Base-by-base conservation (phyloP, 2,888 invertebrate species). In the Dyspetes luteomarginatus region DNA sequence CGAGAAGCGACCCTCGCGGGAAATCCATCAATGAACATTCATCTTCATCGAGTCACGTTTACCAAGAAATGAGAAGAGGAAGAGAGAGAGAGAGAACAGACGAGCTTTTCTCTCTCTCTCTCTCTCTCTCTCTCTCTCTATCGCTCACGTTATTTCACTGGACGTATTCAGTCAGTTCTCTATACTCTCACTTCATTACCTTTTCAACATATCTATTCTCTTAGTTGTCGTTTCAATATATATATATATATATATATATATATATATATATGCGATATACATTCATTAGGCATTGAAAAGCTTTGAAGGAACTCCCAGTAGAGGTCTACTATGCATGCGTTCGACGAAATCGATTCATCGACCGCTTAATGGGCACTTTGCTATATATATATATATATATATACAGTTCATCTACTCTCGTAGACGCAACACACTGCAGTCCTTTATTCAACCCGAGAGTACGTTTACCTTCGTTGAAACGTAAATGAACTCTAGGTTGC, bases 1-100 rank as follows among this genome's bases (percentile, higher is more conserved):
- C 67, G 58, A 74, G 65, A 74, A 74, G 56, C 45, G 45, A 56
- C 28, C 3, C 74, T 60, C 55, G 65, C 45, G 58, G 75, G 30
- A 76, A 69, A 81, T 81, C 72, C 76, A 72, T 81, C 80, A 81
- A 76, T 81, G 80, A 81, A 72, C 80, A 81, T 81, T 81, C 80
- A 76, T 81, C 80, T 81, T 72, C 76, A 67, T 76, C 80, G 72
- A 62, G 79, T 74, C 74, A 74, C 71, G 64, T 80, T 76, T 76
- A 80, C 72, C 71, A 55, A 67, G 75, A 75, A 65, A 50, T 62
- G 7, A 36, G 36, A 3, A 4, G 3, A 36, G 36, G 36, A 36
- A 7, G 36, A 7, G 36, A 4, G 7, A 3, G 36, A 36, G 36
- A 36, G 36, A 36, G 26, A n/a, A n/a, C n/a, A n/a, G n/a, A n/a